Evolutionary conservation across 2,797 vertebrate genomes (phyloP).

Genomic region (Nannoperca australis): DNA sequence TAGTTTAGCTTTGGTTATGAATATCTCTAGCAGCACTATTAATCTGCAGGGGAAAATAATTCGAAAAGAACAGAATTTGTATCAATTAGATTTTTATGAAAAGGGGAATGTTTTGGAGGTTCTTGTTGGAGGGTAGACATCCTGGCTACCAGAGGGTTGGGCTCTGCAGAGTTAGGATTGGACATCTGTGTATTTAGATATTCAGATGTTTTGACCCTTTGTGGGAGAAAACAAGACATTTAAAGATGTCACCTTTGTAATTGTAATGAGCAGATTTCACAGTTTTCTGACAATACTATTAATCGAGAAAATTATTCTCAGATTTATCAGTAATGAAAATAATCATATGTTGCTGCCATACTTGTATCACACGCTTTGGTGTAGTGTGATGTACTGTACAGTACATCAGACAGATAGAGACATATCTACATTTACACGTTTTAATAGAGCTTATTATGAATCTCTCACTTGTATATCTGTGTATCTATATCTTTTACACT

Average conservation of each 20-base stretch:
- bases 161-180: not conserved
- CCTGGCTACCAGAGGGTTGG: not conserved
- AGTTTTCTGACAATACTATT: not conserved
- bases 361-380: not conserved
- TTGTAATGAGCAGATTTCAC: not conserved
- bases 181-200: not conserved
- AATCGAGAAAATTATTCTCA: not conserved
- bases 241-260: not conserved
- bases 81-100: not conserved
- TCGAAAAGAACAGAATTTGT: not conserved
- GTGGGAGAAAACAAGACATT: not conserved
- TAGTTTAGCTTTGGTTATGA: constrained; percentile 18
- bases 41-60: not conserved
- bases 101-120: not conserved
- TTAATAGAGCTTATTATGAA: not conserved
- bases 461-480: not conserved
- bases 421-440: not conserved
- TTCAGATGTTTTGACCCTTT: not conserved
- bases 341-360: not conserved
- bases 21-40: not conserved
- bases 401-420: not conserved
- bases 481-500: not conserved
- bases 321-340: not conserved
- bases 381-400: not conserved
- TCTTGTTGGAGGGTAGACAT: not conserved